Base-by-base conservation (phyloP, 2,797 vertebrate genomes). In the Scolopax rusticola region DNA sequence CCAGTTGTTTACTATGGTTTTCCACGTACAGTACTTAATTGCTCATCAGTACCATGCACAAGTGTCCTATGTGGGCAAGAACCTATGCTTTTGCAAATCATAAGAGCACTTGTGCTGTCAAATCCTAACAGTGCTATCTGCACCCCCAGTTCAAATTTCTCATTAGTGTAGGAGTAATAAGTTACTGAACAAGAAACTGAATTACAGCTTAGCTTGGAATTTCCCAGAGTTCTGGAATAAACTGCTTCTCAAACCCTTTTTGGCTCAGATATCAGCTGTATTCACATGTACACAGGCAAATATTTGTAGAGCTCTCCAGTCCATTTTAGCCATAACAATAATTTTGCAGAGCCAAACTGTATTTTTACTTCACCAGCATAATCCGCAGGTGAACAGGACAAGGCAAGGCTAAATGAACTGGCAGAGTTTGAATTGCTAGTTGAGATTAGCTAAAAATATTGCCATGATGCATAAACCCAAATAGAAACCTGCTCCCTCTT, bases 391-490 rank as follows among this genome's bases (percentile, higher is more conserved):
- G 16, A 61, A 48, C 25, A 83, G 50, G 16, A 74, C 43, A 91
- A 84, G n/a, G 67, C 67, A 76, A 90, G 40, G 63, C 94, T 87
- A 96, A 95, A 86, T 18, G 54, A 95, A 76, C 77, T 75, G 71
- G 59, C 85, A 73, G 64, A 36, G 65, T 83, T 68, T 73, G 68
- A 90, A 91, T 63, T 0, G 2, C 83, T 71, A 87, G 91, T 56
- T 91, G 83, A 89, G 89, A 95, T 78, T 78, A 95, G 92, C 94
- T 95, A 97, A 95, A 96, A 96, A 96, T 96, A 96, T 53, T 91
- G 1, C 78, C 38, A 43, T 94, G 95, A 97, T 94, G 90, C 94
- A 94, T 71, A 90, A 94, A 96, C 95, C 93, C 95, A 97, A 96
- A 97, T 94, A 97, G 93, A 92, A 97, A 92, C 75, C 86, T 68